Conservation (phyloP, 2,888 invertebrate species). For the Automeris io region DNA sequence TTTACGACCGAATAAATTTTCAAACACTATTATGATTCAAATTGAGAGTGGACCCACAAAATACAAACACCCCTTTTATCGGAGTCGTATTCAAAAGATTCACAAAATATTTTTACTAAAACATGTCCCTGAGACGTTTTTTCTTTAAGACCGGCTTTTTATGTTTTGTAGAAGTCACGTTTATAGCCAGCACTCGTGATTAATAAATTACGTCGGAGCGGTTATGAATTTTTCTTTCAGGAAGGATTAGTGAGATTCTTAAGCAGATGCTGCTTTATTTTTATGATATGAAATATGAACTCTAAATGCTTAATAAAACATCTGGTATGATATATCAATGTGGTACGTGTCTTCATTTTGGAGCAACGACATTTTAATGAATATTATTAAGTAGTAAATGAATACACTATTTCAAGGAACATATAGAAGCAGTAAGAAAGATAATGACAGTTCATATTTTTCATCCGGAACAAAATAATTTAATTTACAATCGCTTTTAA, state of each 20-base stretch:
- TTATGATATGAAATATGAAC: slow-evolving; percentile 35
- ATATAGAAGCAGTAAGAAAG: no score
- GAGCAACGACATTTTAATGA: slow-evolving; percentile 4
- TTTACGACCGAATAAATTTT: slow-evolving; percentile 75
- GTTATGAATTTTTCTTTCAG: slow-evolving; percentile 52
- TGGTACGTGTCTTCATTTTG: slow-evolving; percentile 19
- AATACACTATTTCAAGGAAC: not conserved
- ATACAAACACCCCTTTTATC: slow-evolving; percentile 63
- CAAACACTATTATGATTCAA: slow-evolving; percentile 75
- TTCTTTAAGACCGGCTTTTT: slow-evolving; percentile 20
- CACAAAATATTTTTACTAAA: slow-evolving; percentile 60
- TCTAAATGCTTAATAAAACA: slow-evolving; percentile 42
- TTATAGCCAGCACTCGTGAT: slow-evolving; percentile 43
- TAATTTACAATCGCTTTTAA: no score
- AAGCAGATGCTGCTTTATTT: slow-evolving; percentile 36
- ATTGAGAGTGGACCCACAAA: slow-evolving; percentile 61
- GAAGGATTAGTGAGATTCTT: slow-evolving; percentile 49
- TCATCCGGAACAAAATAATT: no score
- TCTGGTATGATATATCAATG: slow-evolving; percentile 48
- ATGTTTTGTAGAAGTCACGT: slow-evolving; percentile 48
- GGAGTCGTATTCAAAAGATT: slow-evolving; percentile 42
- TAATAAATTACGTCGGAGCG: slow-evolving; percentile 50
- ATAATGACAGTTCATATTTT: no score
- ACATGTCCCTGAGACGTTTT: slow-evolving; percentile 30
- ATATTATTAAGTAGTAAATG: not conserved